Conservation (phyloP, 2,797 vertebrate genomes). For the Lutjanus argentimaculatus region DNA sequence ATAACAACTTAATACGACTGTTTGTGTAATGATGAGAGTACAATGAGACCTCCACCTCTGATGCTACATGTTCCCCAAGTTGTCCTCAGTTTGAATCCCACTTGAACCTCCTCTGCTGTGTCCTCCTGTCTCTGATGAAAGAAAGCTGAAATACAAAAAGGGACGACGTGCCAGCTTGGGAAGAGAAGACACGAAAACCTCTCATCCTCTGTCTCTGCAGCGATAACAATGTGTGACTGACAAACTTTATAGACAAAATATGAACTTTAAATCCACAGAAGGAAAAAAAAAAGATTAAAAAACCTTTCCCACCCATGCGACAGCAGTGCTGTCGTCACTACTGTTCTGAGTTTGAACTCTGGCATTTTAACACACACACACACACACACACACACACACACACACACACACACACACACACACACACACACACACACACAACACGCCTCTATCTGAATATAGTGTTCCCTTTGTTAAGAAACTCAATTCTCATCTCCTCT, state of each 20-base stretch:
- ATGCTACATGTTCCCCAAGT: neutral
- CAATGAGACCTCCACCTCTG: neutral
- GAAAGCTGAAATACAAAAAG: neutral
- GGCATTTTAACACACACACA: neutral
- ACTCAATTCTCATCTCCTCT: neutral
- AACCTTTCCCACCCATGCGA: neutral
- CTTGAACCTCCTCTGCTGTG: neutral
- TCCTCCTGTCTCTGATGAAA: slow-evolving; percentile 2
- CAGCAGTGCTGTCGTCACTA: neutral
- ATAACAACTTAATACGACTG: too few species aligned
- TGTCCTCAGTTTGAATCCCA: neutral
- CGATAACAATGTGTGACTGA: neutral
- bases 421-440: neutral
- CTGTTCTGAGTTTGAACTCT: neutral
- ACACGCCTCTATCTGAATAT: neutral
- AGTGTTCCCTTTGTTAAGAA: neutral
- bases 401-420: too few species aligned
- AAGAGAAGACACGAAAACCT: neutral
- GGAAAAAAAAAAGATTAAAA: neutral
- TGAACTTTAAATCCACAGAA: neutral
- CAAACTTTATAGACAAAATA: neutral
- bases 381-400: too few species aligned
- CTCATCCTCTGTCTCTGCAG: neutral
- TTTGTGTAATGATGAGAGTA: neutral
- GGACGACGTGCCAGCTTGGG: neutral